Conservation (phyloP, 1,140 invertebrate species). For the Bactericera cockerelli region DNA sequence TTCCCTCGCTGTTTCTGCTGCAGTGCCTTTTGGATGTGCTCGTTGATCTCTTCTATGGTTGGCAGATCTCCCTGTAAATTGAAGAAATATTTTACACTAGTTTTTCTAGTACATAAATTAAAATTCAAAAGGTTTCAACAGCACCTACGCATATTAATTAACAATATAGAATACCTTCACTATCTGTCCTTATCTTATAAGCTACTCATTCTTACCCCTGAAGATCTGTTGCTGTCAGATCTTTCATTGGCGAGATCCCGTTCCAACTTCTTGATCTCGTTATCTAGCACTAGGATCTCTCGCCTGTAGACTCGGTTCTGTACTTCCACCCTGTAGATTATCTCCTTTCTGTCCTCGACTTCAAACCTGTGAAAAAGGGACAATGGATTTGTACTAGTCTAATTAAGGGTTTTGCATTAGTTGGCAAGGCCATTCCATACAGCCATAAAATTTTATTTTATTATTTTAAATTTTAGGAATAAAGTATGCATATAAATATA, state of each 20-base stretch:
- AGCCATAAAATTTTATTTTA: too few relatives aligned
- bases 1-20: constrained; percentile 16
- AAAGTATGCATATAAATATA: too few relatives aligned
- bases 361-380: constrained; percentile 32
- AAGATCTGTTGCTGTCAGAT: constrained; percentile 7
- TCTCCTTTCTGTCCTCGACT: constrained; percentile 45
- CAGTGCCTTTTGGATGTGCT: background rate
- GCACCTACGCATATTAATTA: too few relatives aligned
- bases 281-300: constrained; percentile 63
- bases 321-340: constrained; percentile 72
- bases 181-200: too few relatives aligned
- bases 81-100: too few relatives aligned
- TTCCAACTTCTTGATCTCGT: constrained; percentile 61
- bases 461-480: too few relatives aligned
- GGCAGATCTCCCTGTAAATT: background rate
- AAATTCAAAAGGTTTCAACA: too few relatives aligned
- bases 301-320: constrained; percentile 77
- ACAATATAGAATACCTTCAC: too few relatives aligned
- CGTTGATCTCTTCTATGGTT: constrained; percentile 4
- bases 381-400: too few relatives aligned
- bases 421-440: too few relatives aligned
- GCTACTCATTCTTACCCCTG: constrained; percentile 10
- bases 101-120: too few relatives aligned
- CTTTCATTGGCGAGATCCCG: constrained; percentile 38
- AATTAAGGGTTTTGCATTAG: too few relatives aligned